These are phyloP conservation scores for Alentia gelatinosa DNA, from an alignment of 2,888 invertebrate genomes.

Conservation along the genomic window DNA sequence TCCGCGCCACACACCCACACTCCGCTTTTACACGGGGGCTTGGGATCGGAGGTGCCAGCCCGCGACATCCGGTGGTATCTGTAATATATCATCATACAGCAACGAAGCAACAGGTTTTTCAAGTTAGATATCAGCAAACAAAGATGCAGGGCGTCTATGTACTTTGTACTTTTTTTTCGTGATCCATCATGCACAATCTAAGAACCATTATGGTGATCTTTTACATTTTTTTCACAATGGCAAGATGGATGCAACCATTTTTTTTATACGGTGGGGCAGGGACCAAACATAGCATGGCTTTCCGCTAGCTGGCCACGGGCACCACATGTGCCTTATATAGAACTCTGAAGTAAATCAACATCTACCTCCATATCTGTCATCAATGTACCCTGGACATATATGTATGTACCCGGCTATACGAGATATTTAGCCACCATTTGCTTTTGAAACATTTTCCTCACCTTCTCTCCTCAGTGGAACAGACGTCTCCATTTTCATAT, in stretches of 20 bases:
- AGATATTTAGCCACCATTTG: neutral
- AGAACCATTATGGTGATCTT: neutral
- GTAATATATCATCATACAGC: constrained; percentile 40
- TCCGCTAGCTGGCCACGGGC: constrained; percentile 23
- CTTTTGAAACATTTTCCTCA: neutral
- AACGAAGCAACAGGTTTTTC: constrained; percentile 39
- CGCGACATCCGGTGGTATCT: neutral
- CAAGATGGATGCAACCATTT: neutral
- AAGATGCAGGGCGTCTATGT: neutral
- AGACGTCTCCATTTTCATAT: neutral
- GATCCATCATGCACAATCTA: constrained; percentile 31
- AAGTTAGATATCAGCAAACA: constrained; percentile 36
- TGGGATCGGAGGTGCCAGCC: neutral
- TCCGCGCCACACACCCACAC: neutral
- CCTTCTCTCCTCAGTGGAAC: neutral
- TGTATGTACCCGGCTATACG: neutral
- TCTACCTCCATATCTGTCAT: constrained; percentile 7
- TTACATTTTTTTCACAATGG: neutral
- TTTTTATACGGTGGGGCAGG: neutral
- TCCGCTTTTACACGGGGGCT: neutral
- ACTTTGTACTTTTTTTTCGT: neutral
- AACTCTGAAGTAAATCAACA: constrained; percentile 7
- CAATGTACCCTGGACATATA: constrained; percentile 5
- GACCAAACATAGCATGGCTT: constrained; percentile 8
- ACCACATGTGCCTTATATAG: neutral